Percentiles rank a stretch among this genome's conserved stretches.
phyloP scores from a whole-genome alignment of 2,797 vertebrate genomes.

The Crocidura indochinensis region DNA sequence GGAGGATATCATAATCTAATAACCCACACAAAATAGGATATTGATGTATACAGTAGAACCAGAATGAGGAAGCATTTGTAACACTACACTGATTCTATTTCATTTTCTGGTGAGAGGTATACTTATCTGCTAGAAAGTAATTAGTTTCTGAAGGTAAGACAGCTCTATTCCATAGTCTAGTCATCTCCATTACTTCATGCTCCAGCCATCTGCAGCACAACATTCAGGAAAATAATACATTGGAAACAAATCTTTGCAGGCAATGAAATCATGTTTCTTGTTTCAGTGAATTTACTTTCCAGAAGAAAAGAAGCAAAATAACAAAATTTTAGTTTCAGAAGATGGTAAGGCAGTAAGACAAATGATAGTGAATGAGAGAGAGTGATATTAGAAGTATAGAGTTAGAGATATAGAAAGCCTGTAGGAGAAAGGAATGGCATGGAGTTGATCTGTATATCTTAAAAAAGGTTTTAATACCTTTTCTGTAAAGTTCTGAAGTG shows the following conservation, averaged over 20 bases:
- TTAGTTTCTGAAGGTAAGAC: neutral
- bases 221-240: neutral
- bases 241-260: neutral
- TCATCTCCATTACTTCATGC: too few relatives aligned
- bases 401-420: neutral
- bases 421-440: neutral
- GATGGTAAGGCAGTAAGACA: neutral
- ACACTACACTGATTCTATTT: neutral
- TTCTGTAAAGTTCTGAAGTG: too few relatives aligned
- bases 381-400: too few relatives aligned
- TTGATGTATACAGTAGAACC: neutral
- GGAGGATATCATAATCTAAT: neutral
- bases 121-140: neutral
- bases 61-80: neutral
- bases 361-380: neutral
- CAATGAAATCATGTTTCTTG: neutral
- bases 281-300: neutral
- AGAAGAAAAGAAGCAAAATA: neutral
- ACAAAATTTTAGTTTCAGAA: neutral
- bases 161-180: too few relatives aligned
- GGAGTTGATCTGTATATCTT: too few relatives aligned
- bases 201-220: neutral
- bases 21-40: neutral
- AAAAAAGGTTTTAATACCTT: too few relatives aligned
- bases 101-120: neutral